Evolutionary conservation across 2,113 vertebrate genomes (phyloP), one percentile per base, ranked within the genome.

Genomic region (Pyxicephalus adspersus): DNA sequence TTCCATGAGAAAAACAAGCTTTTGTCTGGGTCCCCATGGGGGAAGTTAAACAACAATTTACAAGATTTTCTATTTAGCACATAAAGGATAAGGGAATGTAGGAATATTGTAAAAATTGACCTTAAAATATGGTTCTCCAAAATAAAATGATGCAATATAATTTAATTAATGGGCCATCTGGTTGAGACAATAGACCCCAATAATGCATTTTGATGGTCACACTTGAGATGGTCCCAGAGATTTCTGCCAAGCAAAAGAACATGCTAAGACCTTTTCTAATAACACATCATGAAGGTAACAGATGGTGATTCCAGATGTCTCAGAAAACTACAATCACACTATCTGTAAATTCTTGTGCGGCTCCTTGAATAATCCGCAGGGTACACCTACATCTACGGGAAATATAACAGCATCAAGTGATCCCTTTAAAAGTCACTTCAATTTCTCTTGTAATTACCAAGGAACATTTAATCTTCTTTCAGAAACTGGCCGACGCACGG

Each of bases 131-230:
- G 70, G 3, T 25, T 81, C 25, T 51, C 54, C 9, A 65, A 65
- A 19, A 51, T 34, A 86, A 78, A 60, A 80, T n/a, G 84, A 87
- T 87, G 83, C 83, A 86, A 79, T 58, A 17, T 11, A 28, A 83
- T 86, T 90, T 79, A 73, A 86, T 86, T 84, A 88, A 75, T 75
- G 60, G 38, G 65, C 54, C 75, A 86, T 84, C 80, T 88, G 80
- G 80, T 82, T 52, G 20, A 84, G 80, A 77, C 61, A 85, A 83
- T 70, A 25, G 64, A 83, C 80, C n/a, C 60, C 20, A 52, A 77
- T 28, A 84, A 83, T 29, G 58, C 2, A 73, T 50, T 67, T 91
- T 71, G 45, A 81, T 74, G 54, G 73, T 61, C 55, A 71, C 17
- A 71, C 23, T 83, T 19, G 55, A 72, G 80, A 54, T 83, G 73